Percentiles rank a stretch among this genome's conserved stretches.
Conservation (phyloP, 2,888 invertebrate species). For the Lochmaea crataegi region DNA sequence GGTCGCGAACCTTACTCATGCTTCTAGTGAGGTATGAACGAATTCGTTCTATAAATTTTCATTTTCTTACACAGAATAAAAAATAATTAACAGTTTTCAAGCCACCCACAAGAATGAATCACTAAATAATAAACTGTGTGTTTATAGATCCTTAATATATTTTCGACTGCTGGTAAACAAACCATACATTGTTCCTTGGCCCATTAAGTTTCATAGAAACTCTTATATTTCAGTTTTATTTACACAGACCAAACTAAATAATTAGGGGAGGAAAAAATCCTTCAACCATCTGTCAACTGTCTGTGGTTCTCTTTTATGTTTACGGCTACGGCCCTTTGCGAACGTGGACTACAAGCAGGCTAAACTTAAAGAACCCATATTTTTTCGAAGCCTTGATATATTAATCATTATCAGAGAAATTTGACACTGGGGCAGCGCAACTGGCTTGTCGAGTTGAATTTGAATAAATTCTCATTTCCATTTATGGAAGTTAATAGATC, state of each 20-base stretch:
- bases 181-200: conserved; percentile 24
- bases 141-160: conserved; percentile 8
- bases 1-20: too few relatives aligned
- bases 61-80: not conserved
- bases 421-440: conserved; percentile 28
- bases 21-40: too few relatives aligned
- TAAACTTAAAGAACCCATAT: conserved; percentile 33
- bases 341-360: conserved; percentile 4
- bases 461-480: conserved; percentile 18
- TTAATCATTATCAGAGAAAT: conserved; percentile 34
- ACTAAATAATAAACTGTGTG: not conserved
- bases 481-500: conserved; percentile 14
- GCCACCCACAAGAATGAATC: not conserved
- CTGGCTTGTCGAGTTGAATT: conserved; percentile 13
- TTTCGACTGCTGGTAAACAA: conserved; percentile 23
- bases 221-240: conserved; percentile 37
- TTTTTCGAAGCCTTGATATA: conserved; percentile 35
- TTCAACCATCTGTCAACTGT: conserved; percentile 40
- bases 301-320: conserved; percentile 24
- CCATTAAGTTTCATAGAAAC: conserved; percentile 32
- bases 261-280: conserved; percentile 38
- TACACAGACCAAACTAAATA: conserved; percentile 39
- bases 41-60: too few relatives aligned
- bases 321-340: conserved; percentile 8
- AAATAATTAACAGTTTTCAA: not conserved